A percentile compares a stretch with the other conserved stretches of the same genome.
Evolutionary conservation across 2,797 vertebrate species (phyloP).

Genomic region (Molothrus ater): DNA sequence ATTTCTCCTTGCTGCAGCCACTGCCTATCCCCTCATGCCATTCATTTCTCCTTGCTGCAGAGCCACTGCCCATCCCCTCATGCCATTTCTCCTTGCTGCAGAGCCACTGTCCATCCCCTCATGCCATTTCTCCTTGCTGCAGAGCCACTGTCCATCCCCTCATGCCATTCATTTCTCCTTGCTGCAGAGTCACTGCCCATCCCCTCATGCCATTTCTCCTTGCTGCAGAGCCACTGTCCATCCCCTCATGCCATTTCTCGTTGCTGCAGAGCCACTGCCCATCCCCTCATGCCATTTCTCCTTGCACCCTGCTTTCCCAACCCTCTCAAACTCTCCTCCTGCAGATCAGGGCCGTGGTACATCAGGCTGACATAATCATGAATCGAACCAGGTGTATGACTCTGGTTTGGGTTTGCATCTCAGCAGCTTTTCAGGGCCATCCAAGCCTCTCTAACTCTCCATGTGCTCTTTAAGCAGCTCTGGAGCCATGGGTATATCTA

Average conservation of each 20-base stretch:
- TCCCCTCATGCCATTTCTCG: neutral
- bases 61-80: neutral
- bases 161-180: neutral
- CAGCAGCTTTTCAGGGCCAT: neutral
- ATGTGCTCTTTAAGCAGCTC: neutral
- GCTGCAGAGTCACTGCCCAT: neutral
- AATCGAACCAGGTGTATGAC: neutral
- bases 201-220: no score
- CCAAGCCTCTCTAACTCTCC: neutral
- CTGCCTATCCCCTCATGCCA: no score
- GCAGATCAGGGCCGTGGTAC: neutral
- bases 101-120: neutral
- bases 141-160: neutral
- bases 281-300: neutral
- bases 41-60: neutral
- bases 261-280: no score
- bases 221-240: neutral
- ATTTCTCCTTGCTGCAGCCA: neutral
- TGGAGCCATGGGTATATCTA: neutral
- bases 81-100: no score
- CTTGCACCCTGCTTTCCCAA: neutral
- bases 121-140: neutral
- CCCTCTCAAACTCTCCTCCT: neutral
- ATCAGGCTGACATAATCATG: neutral
- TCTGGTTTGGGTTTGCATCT: neutral